A percentile compares a stretch with the other conserved stretches of the same genome.
Evolutionary conservation across 2,797 vertebrate genomes (phyloP).

Genomic region (Cichlasoma orientale): DNA sequence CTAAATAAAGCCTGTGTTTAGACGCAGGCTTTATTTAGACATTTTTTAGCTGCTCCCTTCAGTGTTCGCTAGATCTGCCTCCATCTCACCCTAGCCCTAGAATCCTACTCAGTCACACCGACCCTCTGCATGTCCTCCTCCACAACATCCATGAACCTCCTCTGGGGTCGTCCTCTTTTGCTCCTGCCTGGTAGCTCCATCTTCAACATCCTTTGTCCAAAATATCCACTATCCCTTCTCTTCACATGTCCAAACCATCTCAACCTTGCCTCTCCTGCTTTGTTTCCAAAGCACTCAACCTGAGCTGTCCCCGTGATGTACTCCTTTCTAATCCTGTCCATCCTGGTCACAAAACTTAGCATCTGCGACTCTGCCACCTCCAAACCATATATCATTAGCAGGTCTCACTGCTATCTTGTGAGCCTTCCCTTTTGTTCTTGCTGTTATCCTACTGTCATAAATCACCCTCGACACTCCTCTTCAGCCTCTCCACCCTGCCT

Average conservation of each 20-base stretch:
- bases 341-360: neutral
- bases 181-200: neutral
- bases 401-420: neutral
- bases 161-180: neutral
- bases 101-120: neutral
- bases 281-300: neutral
- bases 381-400: neutral
- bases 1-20: conserved; percentile 56
- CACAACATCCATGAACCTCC: neutral
- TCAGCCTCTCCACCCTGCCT: neutral
- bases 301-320: neutral
- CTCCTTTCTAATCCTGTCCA: neutral
- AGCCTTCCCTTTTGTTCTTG: neutral
- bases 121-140: neutral
- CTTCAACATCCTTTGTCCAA: no score
- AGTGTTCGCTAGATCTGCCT: neutral
- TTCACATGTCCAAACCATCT: neutral
- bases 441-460: neutral
- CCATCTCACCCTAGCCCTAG: neutral
- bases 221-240: neutral
- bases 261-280: neutral
- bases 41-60: neutral
- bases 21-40: no score
- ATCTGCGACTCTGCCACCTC: neutral
- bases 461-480: neutral